Evolutionary conservation across 1,140 invertebrate genomes (phyloP).

Genomic region (Drosophila ananassae): DNA sequence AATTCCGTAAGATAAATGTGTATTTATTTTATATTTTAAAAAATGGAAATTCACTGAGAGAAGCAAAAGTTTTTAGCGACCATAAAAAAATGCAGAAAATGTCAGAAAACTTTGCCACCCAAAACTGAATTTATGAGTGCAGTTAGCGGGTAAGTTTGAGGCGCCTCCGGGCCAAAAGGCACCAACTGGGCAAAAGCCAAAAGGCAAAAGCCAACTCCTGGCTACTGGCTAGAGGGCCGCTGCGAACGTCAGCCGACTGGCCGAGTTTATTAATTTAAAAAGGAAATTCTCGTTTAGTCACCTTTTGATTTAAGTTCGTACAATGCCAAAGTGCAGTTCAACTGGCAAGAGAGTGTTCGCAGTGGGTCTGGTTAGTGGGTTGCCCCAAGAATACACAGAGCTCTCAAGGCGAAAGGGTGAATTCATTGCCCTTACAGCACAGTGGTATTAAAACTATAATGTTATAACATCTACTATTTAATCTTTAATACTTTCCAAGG

Average conservation of each 20-base stretch:
- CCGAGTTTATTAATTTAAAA: conserved; percentile 83
- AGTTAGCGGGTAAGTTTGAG: conserved; percentile 74
- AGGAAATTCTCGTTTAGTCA: conserved; percentile 83
- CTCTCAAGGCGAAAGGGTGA: neutral
- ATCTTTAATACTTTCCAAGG: neutral
- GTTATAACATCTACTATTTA: neutral
- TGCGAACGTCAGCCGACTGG: conserved; percentile 31
- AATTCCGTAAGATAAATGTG: conserved; percentile 14
- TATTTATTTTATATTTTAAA: conserved; percentile 3
- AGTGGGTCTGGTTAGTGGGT: conserved; percentile 30
- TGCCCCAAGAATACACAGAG: neutral
- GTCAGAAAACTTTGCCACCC: conserved; percentile 71
- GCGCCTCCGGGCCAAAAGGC: conserved; percentile 34
- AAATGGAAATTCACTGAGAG: conserved; percentile 11
- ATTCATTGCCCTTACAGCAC: conserved; percentile 25
- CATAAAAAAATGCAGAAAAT: conserved; percentile 53
- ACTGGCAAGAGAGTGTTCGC: conserved; percentile 3
- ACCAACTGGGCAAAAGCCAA: conserved; percentile 36
- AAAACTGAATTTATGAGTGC: conserved; percentile 70
- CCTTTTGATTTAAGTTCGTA: conserved; percentile 78
- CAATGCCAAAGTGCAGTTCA: conserved; percentile 36
- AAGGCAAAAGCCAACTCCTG: conserved; percentile 2
- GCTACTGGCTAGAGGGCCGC: conserved; percentile 6
- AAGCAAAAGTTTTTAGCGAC: conserved; percentile 35
- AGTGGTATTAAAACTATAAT: conserved; percentile 21